Evolutionary conservation across 2,113 vertebrate species (phyloP).

Genomic region (Lasiurus borealis): DNA sequence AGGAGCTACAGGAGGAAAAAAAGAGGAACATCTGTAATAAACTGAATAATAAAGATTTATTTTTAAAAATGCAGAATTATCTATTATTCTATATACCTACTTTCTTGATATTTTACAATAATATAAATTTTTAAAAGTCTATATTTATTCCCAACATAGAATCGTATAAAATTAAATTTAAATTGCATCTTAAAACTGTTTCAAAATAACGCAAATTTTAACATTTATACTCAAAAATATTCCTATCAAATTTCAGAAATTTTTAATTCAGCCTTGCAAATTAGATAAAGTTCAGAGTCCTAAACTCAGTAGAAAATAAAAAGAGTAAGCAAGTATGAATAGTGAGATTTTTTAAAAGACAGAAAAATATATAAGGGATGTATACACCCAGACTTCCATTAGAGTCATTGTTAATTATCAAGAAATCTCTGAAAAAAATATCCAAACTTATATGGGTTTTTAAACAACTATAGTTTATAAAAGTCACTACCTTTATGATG

Average conservation of each 20-base stretch:
- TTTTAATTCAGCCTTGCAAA: slow-evolving; percentile 18
- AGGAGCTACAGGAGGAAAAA: no score
- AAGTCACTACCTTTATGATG: slow-evolving; percentile 14
- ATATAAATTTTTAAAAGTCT: slow-evolving; percentile 7
- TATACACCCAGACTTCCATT: neutral
- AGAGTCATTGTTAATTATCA: slow-evolving; percentile 32
- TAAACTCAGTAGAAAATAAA: neutral
- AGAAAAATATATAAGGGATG: neutral
- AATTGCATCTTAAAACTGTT: slow-evolving; percentile 15
- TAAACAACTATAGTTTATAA: neutral
- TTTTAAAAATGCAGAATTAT: neutral
- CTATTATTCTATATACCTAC: neutral
- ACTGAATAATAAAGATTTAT: no score
- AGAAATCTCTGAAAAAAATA: neutral
- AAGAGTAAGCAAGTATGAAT: neutral
- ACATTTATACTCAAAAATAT: slow-evolving; percentile 45
- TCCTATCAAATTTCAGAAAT: slow-evolving; percentile 29
- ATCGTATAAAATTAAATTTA: neutral
- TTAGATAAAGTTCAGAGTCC: neutral
- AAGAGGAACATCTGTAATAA: no score
- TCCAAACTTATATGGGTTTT: neutral
- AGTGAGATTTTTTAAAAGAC: neutral
- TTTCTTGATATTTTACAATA: neutral
- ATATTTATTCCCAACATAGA: neutral
- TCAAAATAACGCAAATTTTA: slow-evolving; percentile 3